Conservation (phyloP, 2,888 invertebrate species). For the Carterocephalus palaemon region DNA sequence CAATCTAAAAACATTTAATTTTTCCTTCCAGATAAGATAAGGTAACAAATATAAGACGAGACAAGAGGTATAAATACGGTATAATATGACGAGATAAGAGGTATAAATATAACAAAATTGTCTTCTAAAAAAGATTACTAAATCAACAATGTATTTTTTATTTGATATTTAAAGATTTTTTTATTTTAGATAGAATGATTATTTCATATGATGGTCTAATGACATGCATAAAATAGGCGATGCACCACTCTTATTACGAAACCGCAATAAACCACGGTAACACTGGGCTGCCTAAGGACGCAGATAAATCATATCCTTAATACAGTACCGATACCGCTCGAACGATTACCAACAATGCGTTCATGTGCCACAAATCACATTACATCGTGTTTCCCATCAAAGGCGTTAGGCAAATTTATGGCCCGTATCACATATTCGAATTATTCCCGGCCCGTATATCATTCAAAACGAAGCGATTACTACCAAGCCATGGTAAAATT, state of each 20-base stretch:
- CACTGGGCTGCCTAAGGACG: background rate
- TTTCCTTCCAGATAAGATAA: too few relatives aligned
- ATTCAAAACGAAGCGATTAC: conserved; percentile 31
- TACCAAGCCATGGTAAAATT: conserved; percentile 39
- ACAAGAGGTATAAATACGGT: too few relatives aligned
- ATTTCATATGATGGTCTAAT: too few relatives aligned
- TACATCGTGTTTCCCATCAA: conserved; percentile 38
- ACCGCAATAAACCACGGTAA: too few relatives aligned
- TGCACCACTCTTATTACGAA: too few relatives aligned
- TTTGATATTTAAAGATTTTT: background rate
- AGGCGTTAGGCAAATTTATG: conserved; percentile 63
- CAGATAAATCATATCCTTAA: conserved; percentile 18
- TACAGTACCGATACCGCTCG: conserved; percentile 37
- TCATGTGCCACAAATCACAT: conserved; percentile 45
- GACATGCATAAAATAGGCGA: too few relatives aligned
- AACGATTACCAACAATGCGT: conserved; percentile 46
- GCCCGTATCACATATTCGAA: conserved; percentile 58
- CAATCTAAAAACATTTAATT: too few relatives aligned
- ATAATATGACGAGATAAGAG: too few relatives aligned
- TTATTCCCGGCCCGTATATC: conserved; percentile 48
- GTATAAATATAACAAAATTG: too few relatives aligned
- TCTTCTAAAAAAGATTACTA: too few relatives aligned
- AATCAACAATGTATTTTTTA: background rate
- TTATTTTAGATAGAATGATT: background rate
- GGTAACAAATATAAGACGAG: too few relatives aligned